Evolutionary conservation across 2,797 vertebrate genomes (phyloP).

Genomic region (Emys orbicularis): DNA sequence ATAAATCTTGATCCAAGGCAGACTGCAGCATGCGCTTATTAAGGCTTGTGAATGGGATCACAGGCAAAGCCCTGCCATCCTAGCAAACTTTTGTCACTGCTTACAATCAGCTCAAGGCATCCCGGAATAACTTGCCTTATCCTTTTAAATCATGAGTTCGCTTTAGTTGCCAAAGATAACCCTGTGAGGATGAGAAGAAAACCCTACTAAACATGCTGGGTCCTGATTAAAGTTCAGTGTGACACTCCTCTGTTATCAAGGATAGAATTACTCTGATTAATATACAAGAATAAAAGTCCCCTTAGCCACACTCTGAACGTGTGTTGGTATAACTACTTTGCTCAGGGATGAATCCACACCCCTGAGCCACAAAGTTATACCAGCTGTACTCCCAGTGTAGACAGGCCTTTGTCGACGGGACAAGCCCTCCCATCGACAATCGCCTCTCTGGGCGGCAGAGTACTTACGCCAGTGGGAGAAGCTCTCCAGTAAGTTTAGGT

Average conservation of each 20-base stretch:
- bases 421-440: neutral
- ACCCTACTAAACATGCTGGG: neutral
- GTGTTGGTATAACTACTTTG: neutral
- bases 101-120: neutral
- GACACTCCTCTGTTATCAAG: neutral
- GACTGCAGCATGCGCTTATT: neutral
- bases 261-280: neutral
- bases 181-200: neutral
- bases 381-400: neutral
- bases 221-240: neutral
- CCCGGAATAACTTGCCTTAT: neutral
- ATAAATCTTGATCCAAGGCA: conserved; percentile 32
- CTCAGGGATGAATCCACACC: neutral
- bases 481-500: neutral
- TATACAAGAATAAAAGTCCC: neutral
- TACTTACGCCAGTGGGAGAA: neutral
- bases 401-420: accelerated
- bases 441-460: neutral
- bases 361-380: neutral
- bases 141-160: neutral
- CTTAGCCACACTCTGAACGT: neutral
- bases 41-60: neutral
- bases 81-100: neutral
- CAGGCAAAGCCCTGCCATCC: neutral
- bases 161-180: neutral